Conservation (phyloP, 2,113 vertebrate species). For the Felis catus region F.catus_Fca126_mat1.0 CM031414.1:107422501-107423000, state of each 20-base stretch:
- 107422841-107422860: constrained; percentile 39
- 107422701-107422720: background rate
- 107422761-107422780: background rate
- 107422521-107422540: background rate
- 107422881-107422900: constrained; percentile 68
- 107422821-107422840: constrained; percentile 56
- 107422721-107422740: background rate
- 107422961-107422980: constrained; percentile 37
- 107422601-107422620: background rate
- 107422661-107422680: background rate
- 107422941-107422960: constrained; percentile 47
- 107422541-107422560: background rate
- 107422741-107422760: constrained; percentile 14
- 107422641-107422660: background rate
- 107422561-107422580: background rate
- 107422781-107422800: constrained; percentile 51
- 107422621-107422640: background rate
- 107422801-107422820: constrained; percentile 66
- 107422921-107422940: constrained; percentile 53
- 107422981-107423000: constrained; percentile 54
- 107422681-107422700: background rate
- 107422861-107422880: constrained; percentile 62
- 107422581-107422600: background rate
- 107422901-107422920: constrained; percentile 37
- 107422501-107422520: background rate